Base-by-base conservation (phyloP, 2,888 invertebrate species). In the Mamestra brassicae region DNA sequence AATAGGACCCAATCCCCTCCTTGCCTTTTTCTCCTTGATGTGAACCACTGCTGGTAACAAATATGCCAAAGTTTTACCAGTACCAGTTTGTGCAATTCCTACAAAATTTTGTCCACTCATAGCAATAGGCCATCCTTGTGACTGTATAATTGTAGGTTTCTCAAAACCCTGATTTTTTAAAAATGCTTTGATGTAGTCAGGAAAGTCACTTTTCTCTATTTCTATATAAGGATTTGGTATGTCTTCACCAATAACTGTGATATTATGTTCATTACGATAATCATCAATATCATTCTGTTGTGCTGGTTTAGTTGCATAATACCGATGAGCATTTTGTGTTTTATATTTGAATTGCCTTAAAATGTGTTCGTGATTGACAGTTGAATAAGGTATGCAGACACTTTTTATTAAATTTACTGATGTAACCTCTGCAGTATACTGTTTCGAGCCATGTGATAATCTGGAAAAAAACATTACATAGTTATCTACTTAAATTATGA, bases 111-210 rank as follows among this genome's bases (percentile, higher is more conserved):
- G 94, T 0, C 98, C 98, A 87, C 97, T 97, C 91, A 98, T 96
- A 61, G 98, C 98, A 85, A 98, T 97, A 7, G 98, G 98, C 98
- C 98, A 98, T 17, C 98, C 98, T 91, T 98, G 98, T 5, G 98
- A 97, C 92, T 98, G 98, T 88, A 98, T 98, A 4, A 98, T 97
- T 3, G 98, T 98, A 0, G 98, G 98, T 81, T 97, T 97, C 0
- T 94, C 93, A 89, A 97, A 98, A 15, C 97, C 98, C 91, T 97
- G 97, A 52, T 96, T 94, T 79, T 95, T 96, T 60, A 97, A 95
- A 85, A 97, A 97, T 8, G 96, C 94, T 96, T 97, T 97, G 57
- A 98, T 97, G 83, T 97, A 97, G 85, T 97, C 97, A 8, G 98
- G 98, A 90, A 98, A 98, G 80, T 97, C 97, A 83, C 97, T 97